These are phyloP conservation scores for Rhynchomys soricoides DNA, from an alignment of 2,113 vertebrate genomes.

Conservation along the genomic window DNA sequence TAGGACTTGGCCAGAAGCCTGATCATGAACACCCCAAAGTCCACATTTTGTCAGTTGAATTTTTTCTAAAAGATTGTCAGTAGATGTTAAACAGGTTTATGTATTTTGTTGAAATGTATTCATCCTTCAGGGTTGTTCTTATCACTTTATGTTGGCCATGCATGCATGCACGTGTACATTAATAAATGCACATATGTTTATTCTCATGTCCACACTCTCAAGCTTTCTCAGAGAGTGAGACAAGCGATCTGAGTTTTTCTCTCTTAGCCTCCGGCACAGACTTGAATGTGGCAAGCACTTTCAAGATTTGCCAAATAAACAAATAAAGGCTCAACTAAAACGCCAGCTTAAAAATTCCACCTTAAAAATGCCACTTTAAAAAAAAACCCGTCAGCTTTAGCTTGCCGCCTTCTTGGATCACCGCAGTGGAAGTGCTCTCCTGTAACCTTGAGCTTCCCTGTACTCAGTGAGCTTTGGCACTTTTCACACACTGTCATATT, in stretches of 20 bases:
- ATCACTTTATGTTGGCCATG: not conserved
- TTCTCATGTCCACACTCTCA: not conserved
- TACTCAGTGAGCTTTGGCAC: not conserved
- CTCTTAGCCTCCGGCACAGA: not conserved
- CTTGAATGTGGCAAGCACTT: not conserved
- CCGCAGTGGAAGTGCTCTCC: not conserved
- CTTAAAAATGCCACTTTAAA: not conserved
- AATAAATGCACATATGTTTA: not conserved
- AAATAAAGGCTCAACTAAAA: constrained; percentile 3
- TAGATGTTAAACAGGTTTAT: not conserved
- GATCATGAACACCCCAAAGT: not conserved
- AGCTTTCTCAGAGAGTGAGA: not conserved
- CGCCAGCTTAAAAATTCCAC: not conserved
- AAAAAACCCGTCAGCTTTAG: not conserved
- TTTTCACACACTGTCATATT: not conserved
- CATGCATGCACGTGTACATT: not conserved
- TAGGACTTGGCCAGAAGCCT: not conserved
- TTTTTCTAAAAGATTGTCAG: not conserved
- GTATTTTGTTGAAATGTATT: not conserved
- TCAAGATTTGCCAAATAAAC: not conserved
- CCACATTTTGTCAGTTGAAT: not conserved
- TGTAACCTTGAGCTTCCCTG: not conserved
- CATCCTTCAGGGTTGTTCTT: not conserved
- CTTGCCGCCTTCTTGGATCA: not conserved
- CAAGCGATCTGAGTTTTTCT: not conserved